Conservation (phyloP, 1,140 invertebrate species). For the Homarus americanus region DNA sequence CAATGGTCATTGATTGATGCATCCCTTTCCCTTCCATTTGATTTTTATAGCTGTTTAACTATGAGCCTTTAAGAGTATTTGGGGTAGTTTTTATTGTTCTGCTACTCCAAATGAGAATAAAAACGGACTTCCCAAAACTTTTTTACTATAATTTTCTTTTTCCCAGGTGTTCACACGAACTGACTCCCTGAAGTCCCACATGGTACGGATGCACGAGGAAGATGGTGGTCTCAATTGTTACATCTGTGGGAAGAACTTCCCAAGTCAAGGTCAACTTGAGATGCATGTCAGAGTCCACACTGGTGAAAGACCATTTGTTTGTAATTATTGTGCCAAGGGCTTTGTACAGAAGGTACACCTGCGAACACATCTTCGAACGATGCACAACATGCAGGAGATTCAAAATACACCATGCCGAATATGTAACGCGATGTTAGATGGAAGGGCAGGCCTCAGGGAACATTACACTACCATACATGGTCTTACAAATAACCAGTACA, state of each 20-base stretch:
- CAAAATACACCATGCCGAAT: slow-evolving; percentile 72
- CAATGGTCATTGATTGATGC: too few species aligned
- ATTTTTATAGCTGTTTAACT: too few species aligned
- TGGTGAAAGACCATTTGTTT: slow-evolving; percentile 73
- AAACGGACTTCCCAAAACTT: too few species aligned
- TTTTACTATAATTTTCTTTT: too few species aligned
- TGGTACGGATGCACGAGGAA: slow-evolving; percentile 74
- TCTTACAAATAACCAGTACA: slow-evolving; percentile 71
- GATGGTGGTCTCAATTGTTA: slow-evolving; percentile 74
- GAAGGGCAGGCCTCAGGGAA: slow-evolving; percentile 69
- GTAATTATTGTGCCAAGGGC: slow-evolving; percentile 69
- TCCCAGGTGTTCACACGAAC: slow-evolving; percentile 71
- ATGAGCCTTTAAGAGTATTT: too few species aligned
- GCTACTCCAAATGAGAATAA: too few species aligned
- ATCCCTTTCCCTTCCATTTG: too few species aligned
- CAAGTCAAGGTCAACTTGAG: slow-evolving; percentile 74
- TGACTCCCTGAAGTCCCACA: slow-evolving; percentile 72
- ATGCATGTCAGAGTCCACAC: slow-evolving; percentile 74
- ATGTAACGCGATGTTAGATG: slow-evolving; percentile 72
- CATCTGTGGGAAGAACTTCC: slow-evolving; percentile 74
- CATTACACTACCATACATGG: slow-evolving; percentile 69
- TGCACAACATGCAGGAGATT: slow-evolving; percentile 74
- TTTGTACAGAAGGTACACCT: slow-evolving; percentile 74
- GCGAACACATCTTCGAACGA: slow-evolving; percentile 72
- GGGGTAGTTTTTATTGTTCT: too few species aligned